Evolutionary conservation across 2,797 vertebrate genomes (phyloP).

Genomic region (Pseudochaenichthys georgianus): DNA sequence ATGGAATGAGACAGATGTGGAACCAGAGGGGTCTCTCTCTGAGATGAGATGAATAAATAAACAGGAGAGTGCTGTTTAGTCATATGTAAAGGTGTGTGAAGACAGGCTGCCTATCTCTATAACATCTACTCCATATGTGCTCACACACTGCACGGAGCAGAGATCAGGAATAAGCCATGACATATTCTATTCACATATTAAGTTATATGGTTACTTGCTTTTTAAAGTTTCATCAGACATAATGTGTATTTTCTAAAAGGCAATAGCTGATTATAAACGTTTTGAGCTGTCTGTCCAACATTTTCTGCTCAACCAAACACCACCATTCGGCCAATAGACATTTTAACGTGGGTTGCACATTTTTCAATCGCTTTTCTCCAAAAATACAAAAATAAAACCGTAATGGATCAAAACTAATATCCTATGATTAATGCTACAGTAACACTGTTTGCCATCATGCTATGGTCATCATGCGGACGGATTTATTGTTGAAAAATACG

Average conservation of each 20-base stretch:
- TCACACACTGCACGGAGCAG: background rate
- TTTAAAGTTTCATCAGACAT: background rate
- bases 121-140: slow-evolving; percentile 17
- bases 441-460: background rate
- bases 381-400: no score
- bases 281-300: no score
- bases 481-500: background rate
- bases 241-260: background rate
- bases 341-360: no score
- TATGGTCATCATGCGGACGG: background rate
- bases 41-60: slow-evolving; percentile 55
- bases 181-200: slow-evolving; percentile 9
- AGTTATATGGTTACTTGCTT: background rate
- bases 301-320: no score
- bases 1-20: slow-evolving; percentile 53
- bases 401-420: no score
- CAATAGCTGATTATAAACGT: no score
- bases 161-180: slow-evolving; percentile 1
- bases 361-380: no score
- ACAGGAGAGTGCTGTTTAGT: slow-evolving; percentile 45
- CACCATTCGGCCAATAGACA: no score
- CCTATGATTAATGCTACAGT: no score
- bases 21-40: slow-evolving; percentile 41
- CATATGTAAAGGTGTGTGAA: slow-evolving; percentile 50
- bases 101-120: slow-evolving; percentile 24